Conservation (phyloP, 1,140 invertebrate species). For the Cotesia typhae region DNA sequence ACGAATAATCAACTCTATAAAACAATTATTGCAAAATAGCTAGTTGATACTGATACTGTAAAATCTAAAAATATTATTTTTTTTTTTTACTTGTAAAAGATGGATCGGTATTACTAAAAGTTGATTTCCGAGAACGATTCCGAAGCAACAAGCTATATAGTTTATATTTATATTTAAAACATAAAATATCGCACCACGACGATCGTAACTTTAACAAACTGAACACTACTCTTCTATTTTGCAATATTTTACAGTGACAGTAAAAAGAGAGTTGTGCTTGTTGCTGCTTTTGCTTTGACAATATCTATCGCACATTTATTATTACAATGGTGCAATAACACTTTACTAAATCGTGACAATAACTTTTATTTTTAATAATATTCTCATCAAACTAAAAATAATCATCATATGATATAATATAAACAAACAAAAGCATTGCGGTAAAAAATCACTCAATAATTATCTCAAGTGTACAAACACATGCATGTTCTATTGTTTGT, state of each 20-base stretch:
- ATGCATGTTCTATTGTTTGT: constrained; percentile 6
- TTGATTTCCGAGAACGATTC: constrained; percentile 27
- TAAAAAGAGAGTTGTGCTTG: constrained; percentile 25
- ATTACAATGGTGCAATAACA: constrained; percentile 24
- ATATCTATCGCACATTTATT: constrained; percentile 4
- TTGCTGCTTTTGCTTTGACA: constrained; percentile 23
- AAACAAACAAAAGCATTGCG: neutral
- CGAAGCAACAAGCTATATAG: constrained; percentile 15
- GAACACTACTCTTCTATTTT: constrained; percentile 27
- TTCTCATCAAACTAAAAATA: too few species aligned
- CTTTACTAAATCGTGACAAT: constrained; percentile 5
- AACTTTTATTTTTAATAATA: constrained; percentile 11
- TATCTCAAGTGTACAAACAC: too few species aligned
- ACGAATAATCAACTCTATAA: too few species aligned
- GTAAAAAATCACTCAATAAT: too few species aligned
- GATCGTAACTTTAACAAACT: constrained; percentile 28
- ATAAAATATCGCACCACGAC: constrained; percentile 28
- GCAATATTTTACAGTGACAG: constrained; percentile 32
- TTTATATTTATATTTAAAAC: neutral
- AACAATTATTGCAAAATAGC: too few species aligned
- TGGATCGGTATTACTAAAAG: neutral
- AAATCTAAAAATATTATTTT: too few species aligned
- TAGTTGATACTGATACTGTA: too few species aligned
- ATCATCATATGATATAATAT: neutral
- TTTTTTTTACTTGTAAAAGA: too few species aligned